Conservation (phyloP, 2,113 vertebrate species). For the Mormoops blainvillei region DNA sequence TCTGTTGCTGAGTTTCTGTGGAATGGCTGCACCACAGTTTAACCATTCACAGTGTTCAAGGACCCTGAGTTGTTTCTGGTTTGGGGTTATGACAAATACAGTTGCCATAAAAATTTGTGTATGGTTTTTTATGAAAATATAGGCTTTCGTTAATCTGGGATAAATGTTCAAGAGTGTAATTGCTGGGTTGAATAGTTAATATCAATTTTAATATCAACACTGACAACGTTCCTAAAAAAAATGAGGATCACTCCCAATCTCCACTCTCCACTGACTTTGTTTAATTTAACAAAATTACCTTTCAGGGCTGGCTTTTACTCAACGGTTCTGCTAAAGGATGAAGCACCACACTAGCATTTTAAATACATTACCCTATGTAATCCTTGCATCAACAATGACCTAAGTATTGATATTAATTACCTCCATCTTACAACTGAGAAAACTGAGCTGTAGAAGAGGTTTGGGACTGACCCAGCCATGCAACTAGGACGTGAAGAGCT, state of each 20-base stretch:
- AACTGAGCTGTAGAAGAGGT: background rate
- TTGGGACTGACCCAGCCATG: background rate
- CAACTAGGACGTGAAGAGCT: background rate
- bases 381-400: background rate
- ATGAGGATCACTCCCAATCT: background rate
- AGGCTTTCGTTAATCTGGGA: background rate
- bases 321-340: background rate
- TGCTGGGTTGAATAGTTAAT: background rate
- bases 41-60: background rate
- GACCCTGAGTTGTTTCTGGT: background rate
- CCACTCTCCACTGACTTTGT: background rate
- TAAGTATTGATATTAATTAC: background rate
- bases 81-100: background rate
- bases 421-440: background rate
- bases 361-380: background rate
- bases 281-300: conserved; percentile 9
- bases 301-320: background rate
- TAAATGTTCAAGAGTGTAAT: background rate
- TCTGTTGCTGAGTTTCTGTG: background rate
- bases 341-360: background rate
- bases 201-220: background rate
- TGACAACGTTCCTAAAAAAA: background rate
- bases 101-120: background rate
- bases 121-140: background rate
- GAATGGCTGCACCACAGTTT: background rate